Conservation (phyloP, 1,140 invertebrate genomes). For the Drosophila sturtevanti region DNA sequence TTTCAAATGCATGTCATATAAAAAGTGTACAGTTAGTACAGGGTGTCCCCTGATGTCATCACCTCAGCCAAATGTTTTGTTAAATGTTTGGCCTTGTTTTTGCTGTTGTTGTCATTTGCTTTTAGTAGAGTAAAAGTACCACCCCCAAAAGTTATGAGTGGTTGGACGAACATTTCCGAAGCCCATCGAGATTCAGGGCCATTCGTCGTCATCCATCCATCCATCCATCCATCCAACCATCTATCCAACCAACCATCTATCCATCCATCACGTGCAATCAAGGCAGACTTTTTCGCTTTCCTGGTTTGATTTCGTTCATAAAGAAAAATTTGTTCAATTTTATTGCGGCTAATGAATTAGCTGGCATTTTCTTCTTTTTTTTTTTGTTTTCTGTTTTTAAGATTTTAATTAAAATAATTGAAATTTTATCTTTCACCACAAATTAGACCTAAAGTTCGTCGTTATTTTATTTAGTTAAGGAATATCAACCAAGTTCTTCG, state of each 20-base stretch:
- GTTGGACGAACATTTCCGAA: slow-evolving; percentile 14
- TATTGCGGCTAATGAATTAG: slow-evolving; percentile 47
- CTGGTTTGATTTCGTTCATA: slow-evolving; percentile 27
- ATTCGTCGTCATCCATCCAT: slow-evolving; percentile 27
- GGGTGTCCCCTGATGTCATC: neutral
- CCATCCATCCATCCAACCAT: slow-evolving; percentile 26
- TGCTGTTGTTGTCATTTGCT: slow-evolving; percentile 52
- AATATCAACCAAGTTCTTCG: too few relatives aligned
- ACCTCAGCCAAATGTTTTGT: slow-evolving; percentile 18
- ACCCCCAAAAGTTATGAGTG: slow-evolving; percentile 47
- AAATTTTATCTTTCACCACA: neutral
- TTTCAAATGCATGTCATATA: too few relatives aligned
- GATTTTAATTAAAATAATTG: slow-evolving; percentile 23
- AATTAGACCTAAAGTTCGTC: neutral
- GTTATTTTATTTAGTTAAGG: too few relatives aligned
- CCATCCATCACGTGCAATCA: slow-evolving; percentile 55
- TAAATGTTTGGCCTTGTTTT: slow-evolving; percentile 56
- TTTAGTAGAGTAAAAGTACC: slow-evolving; percentile 32
- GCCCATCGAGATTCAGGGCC: slow-evolving; percentile 4
- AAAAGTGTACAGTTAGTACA: too few relatives aligned
- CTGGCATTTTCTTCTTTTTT: slow-evolving; percentile 8
- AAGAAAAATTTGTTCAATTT: slow-evolving; percentile 15
- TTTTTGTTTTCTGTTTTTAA: neutral
- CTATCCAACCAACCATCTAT: slow-evolving; percentile 24
- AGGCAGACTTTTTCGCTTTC: slow-evolving; percentile 28